phyloP scores from a whole-genome alignment of 1,140 invertebrate species.

The Drosophila suzukii region DNA sequence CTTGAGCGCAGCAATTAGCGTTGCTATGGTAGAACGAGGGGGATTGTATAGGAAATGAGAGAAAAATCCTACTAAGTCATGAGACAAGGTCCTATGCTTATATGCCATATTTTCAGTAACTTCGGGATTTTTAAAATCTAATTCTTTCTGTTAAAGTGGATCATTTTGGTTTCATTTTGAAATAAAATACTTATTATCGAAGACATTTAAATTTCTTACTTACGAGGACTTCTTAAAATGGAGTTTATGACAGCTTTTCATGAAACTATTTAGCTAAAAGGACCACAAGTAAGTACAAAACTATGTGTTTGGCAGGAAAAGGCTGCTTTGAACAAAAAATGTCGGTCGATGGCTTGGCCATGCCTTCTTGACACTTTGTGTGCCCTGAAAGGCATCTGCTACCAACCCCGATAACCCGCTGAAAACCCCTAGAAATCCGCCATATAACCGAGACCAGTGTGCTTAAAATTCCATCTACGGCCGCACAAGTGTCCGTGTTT shows the following conservation, averaged over 20 bases:
- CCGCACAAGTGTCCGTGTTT: slow-evolving; percentile 76
- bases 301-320: background rate
- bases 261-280: background rate
- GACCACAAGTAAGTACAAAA: background rate
- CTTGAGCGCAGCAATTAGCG: slow-evolving; percentile 57
- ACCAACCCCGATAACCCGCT: slow-evolving; percentile 14
- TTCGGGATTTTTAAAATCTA: background rate
- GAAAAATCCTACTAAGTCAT: background rate
- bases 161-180: too few relatives aligned
- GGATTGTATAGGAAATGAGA: background rate
- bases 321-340: slow-evolving; percentile 9
- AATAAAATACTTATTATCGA: too few relatives aligned
- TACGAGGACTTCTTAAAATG: background rate
- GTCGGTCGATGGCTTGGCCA: slow-evolving; percentile 39
- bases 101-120: background rate
- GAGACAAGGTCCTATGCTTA: background rate
- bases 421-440: slow-evolving; percentile 5
- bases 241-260: background rate
- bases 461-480: slow-evolving; percentile 56
- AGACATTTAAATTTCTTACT: background rate
- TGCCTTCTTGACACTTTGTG: slow-evolving; percentile 55
- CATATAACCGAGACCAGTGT: slow-evolving; percentile 26
- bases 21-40: background rate
- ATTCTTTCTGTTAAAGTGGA: background rate
- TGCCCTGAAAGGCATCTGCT: slow-evolving; percentile 28